phyloP scores from a whole-genome alignment of 2,888 invertebrate species.

The Carabus problematicus region DNA sequence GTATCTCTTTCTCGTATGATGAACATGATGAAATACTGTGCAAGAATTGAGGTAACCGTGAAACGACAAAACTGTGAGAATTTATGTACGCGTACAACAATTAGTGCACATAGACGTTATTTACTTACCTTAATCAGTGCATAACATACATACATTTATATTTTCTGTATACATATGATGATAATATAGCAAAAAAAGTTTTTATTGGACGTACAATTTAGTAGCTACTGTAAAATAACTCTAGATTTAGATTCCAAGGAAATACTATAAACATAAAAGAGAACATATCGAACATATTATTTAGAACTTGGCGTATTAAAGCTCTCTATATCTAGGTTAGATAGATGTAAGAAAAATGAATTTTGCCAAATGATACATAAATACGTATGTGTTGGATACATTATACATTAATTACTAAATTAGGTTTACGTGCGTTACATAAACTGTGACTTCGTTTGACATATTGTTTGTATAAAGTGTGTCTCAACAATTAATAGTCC shows the following conservation, averaged over 20 bases:
- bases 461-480: conserved; percentile 40
- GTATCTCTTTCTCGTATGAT: conserved; percentile 15
- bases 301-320: conserved; percentile 41
- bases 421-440: conserved; percentile 40
- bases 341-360: conserved; percentile 39
- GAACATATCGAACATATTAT: conserved; percentile 41
- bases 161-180: conserved; percentile 20
- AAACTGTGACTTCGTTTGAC: conserved; percentile 16
- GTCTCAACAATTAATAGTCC: conserved; percentile 13
- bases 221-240: conserved; percentile 42
- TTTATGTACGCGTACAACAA: conserved; percentile 6
- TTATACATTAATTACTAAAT: conserved; percentile 36
- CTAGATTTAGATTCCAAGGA: conserved; percentile 40
- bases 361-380: conserved; percentile 42
- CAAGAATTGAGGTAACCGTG: conserved; percentile 1
- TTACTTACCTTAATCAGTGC: conserved; percentile 14
- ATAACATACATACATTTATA: conserved; percentile 15
- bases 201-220: conserved; percentile 38
- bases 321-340: conserved; percentile 40
- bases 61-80: neutral
- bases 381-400: conserved; percentile 36
- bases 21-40: conserved; percentile 12
- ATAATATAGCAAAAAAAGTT: conserved; percentile 10
- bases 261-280: conserved; percentile 31
- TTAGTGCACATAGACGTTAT: conserved; percentile 19